Evolutionary conservation across 2,888 invertebrate species (phyloP), one percentile per base, ranked within the genome.

Genomic region (Nebria salina): DNA sequence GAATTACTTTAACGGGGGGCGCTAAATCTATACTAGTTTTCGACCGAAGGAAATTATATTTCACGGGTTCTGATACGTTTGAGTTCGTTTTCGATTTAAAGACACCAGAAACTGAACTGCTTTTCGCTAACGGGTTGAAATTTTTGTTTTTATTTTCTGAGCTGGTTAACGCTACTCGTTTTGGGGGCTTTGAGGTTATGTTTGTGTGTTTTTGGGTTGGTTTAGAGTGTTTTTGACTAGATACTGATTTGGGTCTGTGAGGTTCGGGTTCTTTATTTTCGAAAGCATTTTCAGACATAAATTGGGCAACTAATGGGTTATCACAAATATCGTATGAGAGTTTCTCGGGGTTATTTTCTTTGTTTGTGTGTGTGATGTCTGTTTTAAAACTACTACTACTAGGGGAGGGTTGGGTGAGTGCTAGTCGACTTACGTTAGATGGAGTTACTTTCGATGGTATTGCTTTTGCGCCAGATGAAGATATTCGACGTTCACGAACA

Each of bases 11-110:
- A 72, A 73, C 76, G n/a, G 41, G 76, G 65, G 54, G 86, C 80
- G 86, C 84, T 72, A 89, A 85, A 81, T 89, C 89, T 25, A 89
- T 81, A 0, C 88, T 85, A 0, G 89, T 89, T 83, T 88, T 89
- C 5, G 89, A 89, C n/a, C 89, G 86, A n/a, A 88, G 82, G 82
- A 89, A 88, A 81, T 85, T 86, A 76, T 87, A 86, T 65, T 76
- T 76, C 25, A 42, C 25, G 13, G 41, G 72, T 25, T 43, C 42
- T 26, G 64, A 65, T 42, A 72, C 72, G 11, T 72, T 72, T 20
- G 75, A 42, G 34, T 13, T 42, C 34, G 34, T 82, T 77, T 82
- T 78, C 65, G 41, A 43, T 75, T 81, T 81, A 65, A 76, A 76
- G 41, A 81, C 81, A n/a, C 81, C 76, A 7, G 75, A 75, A 9